phyloP scores from a whole-genome alignment of 2,113 vertebrate species.

The Empidonax traillii region DNA sequence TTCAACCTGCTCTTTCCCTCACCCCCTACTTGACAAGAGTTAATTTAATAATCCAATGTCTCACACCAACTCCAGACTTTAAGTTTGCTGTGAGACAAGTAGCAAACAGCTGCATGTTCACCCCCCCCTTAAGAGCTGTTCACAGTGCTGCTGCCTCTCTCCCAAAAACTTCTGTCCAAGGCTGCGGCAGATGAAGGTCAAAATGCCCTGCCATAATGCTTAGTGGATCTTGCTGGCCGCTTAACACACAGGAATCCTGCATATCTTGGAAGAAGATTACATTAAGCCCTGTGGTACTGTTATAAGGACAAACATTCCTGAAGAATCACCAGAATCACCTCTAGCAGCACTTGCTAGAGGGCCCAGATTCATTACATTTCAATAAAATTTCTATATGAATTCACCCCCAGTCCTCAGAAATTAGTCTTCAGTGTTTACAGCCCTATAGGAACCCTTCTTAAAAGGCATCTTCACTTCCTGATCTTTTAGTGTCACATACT shows the following conservation, averaged over 20 bases:
- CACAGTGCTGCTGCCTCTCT: background rate
- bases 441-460: background rate
- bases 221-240: background rate
- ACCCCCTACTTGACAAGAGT: background rate
- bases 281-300: background rate
- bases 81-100: background rate
- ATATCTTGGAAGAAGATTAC: fast-evolving
- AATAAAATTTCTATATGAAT: background rate
- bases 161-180: fast-evolving
- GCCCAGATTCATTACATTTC: background rate
- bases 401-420: background rate
- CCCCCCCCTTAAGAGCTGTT: background rate
- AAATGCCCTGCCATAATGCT: background rate
- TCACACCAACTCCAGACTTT: background rate
- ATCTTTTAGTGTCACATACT: background rate
- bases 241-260: background rate
- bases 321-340: background rate
- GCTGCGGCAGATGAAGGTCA: background rate
- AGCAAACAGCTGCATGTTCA: background rate
- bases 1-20: background rate
- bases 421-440: background rate
- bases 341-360: background rate
- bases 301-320: background rate
- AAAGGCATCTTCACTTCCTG: background rate
- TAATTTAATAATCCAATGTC: background rate